These are phyloP conservation scores for Choristoneura rosaceana DNA, from an alignment of 2,888 invertebrate genomes.

Conservation along the genomic window DNA sequence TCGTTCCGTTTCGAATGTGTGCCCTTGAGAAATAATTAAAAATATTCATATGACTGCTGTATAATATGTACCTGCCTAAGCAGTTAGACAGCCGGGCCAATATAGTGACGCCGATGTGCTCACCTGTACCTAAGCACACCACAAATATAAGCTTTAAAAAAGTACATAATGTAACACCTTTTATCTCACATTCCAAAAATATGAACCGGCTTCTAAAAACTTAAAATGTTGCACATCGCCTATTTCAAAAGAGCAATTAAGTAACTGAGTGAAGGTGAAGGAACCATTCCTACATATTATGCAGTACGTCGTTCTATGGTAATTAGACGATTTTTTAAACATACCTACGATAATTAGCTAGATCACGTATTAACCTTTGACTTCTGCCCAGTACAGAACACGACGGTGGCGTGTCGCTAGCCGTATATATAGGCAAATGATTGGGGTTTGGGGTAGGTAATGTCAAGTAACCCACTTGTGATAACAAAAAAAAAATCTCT, in stretches of 20 bases:
- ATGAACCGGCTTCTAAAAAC: constrained; percentile 10
- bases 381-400: constrained; percentile 36
- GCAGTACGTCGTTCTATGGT: constrained; percentile 13
- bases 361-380: constrained; percentile 69
- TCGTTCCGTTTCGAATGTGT: too few relatives aligned
- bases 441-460: too few relatives aligned
- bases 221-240: constrained; percentile 38
- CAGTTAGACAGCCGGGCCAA: too few relatives aligned
- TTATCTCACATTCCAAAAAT: constrained; percentile 14
- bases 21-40: too few relatives aligned
- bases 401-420: not conserved
- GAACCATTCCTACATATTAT: constrained; percentile 31
- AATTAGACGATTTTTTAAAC: constrained; percentile 52
- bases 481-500: too few relatives aligned
- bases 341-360: constrained; percentile 59
- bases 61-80: too few relatives aligned
- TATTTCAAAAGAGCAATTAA: constrained; percentile 39
- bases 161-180: not conserved
- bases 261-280: constrained; percentile 40
- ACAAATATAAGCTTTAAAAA: not conserved
- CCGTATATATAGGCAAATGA: not conserved
- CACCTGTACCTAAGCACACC: not conserved
- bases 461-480: not conserved
- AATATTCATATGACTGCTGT: too few relatives aligned
- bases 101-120: not conserved